Evolutionary conservation across 2,888 invertebrate genomes (phyloP).

Genomic region (Alviniconcha strummeri): DNA sequence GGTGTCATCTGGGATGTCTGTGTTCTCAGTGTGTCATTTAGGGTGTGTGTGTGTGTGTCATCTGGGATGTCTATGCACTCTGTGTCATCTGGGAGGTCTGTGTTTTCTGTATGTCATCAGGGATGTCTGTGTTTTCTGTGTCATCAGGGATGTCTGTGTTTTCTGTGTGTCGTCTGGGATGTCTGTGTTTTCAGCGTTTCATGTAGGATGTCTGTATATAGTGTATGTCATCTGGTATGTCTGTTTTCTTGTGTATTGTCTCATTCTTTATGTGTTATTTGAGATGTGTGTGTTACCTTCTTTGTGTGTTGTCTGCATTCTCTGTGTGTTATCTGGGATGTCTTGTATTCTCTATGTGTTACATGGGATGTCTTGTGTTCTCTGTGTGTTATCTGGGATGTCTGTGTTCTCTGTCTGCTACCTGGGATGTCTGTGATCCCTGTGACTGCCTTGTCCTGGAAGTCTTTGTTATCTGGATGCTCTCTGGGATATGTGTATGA

Average conservation of each 20-base stretch:
- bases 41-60: background rate
- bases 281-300: background rate
- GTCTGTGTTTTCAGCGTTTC: background rate
- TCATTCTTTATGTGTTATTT: background rate
- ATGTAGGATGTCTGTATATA: background rate
- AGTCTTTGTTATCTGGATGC: too few species aligned
- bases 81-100: background rate
- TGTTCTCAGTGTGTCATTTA: background rate
- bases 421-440: too few species aligned
- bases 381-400: too few species aligned
- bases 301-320: too few species aligned
- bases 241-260: background rate
- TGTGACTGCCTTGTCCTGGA: too few species aligned
- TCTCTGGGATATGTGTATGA: too few species aligned
- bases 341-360: too few species aligned
- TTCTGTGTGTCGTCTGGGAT: background rate
- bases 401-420: too few species aligned
- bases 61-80: too few species aligned
- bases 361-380: too few species aligned
- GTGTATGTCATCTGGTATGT: background rate
- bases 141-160: background rate
- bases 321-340: background rate
- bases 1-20: background rate
- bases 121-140: background rate
- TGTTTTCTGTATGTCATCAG: background rate